Conservation (phyloP, 2,113 vertebrate species). For the Lanius ludovicianus region DNA sequence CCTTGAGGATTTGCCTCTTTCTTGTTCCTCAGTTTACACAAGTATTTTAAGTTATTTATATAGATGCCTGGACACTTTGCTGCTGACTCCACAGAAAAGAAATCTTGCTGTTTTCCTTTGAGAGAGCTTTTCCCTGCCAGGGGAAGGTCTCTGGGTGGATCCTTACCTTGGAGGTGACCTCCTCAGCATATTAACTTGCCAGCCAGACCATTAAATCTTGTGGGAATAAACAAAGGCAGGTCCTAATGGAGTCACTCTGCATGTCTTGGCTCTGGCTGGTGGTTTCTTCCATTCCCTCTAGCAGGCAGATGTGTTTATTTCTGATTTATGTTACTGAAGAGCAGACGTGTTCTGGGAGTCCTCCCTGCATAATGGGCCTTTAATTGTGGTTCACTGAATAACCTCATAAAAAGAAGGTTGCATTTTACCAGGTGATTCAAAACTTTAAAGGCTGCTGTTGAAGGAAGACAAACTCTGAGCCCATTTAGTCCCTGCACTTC, state of each 20-base stretch:
- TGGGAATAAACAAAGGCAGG: neutral
- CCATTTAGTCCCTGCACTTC: neutral
- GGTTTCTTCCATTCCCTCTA: neutral
- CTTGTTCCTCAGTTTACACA: neutral
- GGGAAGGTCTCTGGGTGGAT: neutral
- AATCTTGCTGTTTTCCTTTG: neutral
- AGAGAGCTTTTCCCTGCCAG: neutral
- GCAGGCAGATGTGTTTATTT: neutral
- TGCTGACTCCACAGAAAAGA: neutral
- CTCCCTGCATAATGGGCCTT: neutral
- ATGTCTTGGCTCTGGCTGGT: neutral
- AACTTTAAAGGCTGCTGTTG: neutral
- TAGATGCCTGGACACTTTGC: neutral
- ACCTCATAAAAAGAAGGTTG: neutral
- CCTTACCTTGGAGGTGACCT: neutral
- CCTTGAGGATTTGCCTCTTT: neutral
- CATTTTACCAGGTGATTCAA: neutral
- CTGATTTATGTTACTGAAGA: neutral
- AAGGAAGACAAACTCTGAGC: neutral
- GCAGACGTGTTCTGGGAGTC: neutral
- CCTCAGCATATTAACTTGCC: neutral
- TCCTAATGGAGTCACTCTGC: neutral
- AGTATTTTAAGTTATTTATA: neutral
- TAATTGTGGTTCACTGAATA: neutral
- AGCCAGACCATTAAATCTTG: neutral